phyloP scores from a whole-genome alignment of 2,113 vertebrate species.

The Prunella himalayana region DNA sequence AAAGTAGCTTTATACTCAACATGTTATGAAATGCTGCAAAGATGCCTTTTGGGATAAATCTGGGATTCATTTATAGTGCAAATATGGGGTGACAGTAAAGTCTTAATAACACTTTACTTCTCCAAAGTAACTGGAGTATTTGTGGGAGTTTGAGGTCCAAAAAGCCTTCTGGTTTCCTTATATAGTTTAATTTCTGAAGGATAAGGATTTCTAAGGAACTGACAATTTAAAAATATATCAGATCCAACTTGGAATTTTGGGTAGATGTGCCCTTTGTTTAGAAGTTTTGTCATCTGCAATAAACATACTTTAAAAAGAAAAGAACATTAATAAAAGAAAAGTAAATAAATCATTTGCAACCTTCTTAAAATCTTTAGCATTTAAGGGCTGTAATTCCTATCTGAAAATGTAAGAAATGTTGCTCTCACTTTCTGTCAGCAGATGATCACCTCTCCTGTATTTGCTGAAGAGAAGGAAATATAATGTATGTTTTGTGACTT shows the following conservation, averaged over 20 bases:
- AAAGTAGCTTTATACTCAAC: neutral
- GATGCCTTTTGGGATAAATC: neutral
- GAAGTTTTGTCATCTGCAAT: neutral
- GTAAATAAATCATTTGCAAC: neutral
- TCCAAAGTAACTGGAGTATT: neutral
- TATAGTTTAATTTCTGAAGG: neutral
- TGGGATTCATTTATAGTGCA: neutral
- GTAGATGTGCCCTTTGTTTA: neutral
- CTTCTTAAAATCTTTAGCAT: neutral
- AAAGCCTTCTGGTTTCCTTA: neutral
- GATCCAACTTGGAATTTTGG: neutral
- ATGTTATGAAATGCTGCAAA: neutral
- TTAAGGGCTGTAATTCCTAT: neutral
- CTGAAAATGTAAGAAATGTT: neutral
- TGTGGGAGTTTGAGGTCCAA: neutral
- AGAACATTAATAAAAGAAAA: neutral
- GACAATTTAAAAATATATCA: neutral
- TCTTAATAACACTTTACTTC: neutral
- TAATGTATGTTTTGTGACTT: neutral
- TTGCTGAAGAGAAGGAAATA: neutral
- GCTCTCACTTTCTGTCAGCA: neutral
- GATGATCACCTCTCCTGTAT: neutral
- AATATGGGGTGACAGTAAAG: neutral
- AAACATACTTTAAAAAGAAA: neutral
- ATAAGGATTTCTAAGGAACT: neutral